These are phyloP conservation scores for Clytia hemisphaerica DNA, from an alignment of 30 jellyfish, hydroid and myxozoan genomes.

Conservation along the genomic window DNA sequence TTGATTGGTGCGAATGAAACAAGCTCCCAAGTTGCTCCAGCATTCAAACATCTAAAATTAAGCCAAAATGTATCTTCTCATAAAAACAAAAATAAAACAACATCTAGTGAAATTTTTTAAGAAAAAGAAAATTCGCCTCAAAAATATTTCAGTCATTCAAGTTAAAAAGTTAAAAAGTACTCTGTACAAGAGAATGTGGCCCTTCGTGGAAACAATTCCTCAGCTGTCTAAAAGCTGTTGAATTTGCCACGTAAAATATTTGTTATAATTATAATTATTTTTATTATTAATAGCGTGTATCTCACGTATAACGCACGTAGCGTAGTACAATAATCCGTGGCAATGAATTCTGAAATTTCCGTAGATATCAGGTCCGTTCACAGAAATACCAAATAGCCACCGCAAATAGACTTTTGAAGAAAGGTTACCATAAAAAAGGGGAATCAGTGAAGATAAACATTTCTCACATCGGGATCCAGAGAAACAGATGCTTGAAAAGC, in stretches of 20 bases:
- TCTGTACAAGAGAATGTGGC: too few species aligned
- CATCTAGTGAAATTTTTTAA: not conserved
- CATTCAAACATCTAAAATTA: conserved; percentile 79
- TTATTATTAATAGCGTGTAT: too few species aligned
- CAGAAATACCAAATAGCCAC: not conserved
- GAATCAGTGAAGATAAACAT: not conserved
- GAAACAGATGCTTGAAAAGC: conserved; percentile 76
- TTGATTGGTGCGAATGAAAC: conserved; percentile 47
- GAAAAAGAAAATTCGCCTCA: not conserved
- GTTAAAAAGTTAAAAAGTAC: too few species aligned
- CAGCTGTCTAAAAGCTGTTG: too few species aligned
- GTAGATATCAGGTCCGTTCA: not conserved
- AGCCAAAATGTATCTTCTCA: too few species aligned
- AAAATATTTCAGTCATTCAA: too few species aligned
- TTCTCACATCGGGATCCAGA: conserved; percentile 71
- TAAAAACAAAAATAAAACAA: not conserved
- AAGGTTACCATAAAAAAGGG: not conserved
- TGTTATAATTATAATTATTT: too few species aligned
- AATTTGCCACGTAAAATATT: too few species aligned
- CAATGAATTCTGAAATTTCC: too few species aligned
- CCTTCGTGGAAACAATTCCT: too few species aligned
- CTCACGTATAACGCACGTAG: too few species aligned
- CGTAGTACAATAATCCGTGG: too few species aligned
- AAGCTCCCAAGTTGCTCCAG: conserved; percentile 76
- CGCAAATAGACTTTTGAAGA: not conserved